phyloP scores from a whole-genome alignment of 2,797 vertebrate species.

The Leptoclinus maculatus region DNA sequence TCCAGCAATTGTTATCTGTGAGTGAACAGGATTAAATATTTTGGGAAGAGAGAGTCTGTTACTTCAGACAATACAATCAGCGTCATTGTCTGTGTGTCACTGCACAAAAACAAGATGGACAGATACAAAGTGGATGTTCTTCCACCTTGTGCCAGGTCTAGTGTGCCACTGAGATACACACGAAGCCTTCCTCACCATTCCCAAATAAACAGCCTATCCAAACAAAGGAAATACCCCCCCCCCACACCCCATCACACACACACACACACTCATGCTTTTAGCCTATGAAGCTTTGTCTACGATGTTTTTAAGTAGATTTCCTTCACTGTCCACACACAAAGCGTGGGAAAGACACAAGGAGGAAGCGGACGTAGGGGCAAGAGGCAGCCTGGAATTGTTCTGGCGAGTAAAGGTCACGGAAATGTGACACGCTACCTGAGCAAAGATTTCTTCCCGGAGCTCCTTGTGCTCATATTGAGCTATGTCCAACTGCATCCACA shows the following conservation, averaged over 20 bases:
- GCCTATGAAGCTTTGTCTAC: slow-evolving; percentile 77
- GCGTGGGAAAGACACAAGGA: slow-evolving; percentile 89
- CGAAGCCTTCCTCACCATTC: slow-evolving; percentile 67
- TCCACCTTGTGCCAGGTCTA: slow-evolving; percentile 71
- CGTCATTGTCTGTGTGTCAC: slow-evolving; percentile 61
- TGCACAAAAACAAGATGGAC: slow-evolving; percentile 52
- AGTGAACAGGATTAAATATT: slow-evolving; percentile 62
- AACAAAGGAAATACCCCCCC: slow-evolving; percentile 81
- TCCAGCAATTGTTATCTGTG: slow-evolving; percentile 55
- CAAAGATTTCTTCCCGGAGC: slow-evolving; percentile 77
- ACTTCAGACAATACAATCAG: slow-evolving; percentile 44
- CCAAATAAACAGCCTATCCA: slow-evolving; percentile 82
- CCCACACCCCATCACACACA: background rate
- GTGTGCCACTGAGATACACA: slow-evolving; percentile 64
- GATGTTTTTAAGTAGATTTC: slow-evolving; percentile 85
- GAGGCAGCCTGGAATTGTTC: slow-evolving; percentile 89
- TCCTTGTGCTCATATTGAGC: slow-evolving; percentile 65
- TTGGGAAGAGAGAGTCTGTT: slow-evolving; percentile 50
- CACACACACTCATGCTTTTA: slow-evolving; percentile 50
- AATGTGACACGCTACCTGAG: slow-evolving; percentile 86
- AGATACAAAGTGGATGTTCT: slow-evolving; percentile 75
- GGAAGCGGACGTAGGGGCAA: slow-evolving; percentile 85
- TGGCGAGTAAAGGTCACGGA: slow-evolving; percentile 84
- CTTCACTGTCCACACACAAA: slow-evolving; percentile 83
- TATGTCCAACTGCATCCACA: slow-evolving; percentile 56